Conservation (phyloP, 2,113 vertebrate species). For the Echinops telfairi region DNA sequence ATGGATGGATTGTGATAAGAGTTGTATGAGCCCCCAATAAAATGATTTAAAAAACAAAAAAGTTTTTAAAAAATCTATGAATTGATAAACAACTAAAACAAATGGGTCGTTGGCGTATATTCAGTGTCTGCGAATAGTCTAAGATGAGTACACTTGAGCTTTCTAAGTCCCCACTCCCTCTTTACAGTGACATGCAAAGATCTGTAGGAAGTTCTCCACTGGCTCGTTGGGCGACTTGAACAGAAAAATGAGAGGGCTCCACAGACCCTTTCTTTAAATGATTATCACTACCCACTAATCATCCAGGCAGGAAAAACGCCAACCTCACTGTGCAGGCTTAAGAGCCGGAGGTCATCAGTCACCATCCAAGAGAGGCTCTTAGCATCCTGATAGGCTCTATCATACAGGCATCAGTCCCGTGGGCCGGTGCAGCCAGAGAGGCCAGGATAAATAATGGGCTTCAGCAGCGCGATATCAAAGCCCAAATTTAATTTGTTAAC, state of each 20-base stretch:
- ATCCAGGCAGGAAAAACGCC: background rate
- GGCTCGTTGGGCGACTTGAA: background rate
- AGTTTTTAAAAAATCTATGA: too few relatives aligned
- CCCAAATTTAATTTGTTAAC: slow-evolving; percentile 27
- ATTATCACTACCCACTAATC: slow-evolving; percentile 19
- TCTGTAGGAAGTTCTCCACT: background rate
- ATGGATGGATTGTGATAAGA: too few relatives aligned
- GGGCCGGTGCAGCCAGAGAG: slow-evolving; percentile 16
- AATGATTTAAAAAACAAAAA: too few relatives aligned
- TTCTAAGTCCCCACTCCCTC: slow-evolving; percentile 25
- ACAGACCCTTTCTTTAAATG: background rate
- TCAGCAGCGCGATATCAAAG: background rate
- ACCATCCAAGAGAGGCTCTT: slow-evolving; percentile 1
- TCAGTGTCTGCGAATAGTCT: slow-evolving; percentile 13
- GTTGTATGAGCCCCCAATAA: too few relatives aligned
- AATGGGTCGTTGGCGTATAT: background rate
- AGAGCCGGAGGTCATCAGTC: background rate
- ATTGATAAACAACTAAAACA: background rate
- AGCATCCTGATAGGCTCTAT: background rate
- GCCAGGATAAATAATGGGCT: background rate
- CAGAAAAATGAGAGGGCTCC: background rate
- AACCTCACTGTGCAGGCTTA: background rate
- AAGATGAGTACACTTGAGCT: slow-evolving; percentile 26
- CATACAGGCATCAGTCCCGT: background rate
- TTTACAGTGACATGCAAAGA: slow-evolving; percentile 40